Evolutionary conservation across 2,113 vertebrate genomes (phyloP), one percentile per base, ranked within the genome.

Genomic region (Oceanodroma tethys): DNA sequence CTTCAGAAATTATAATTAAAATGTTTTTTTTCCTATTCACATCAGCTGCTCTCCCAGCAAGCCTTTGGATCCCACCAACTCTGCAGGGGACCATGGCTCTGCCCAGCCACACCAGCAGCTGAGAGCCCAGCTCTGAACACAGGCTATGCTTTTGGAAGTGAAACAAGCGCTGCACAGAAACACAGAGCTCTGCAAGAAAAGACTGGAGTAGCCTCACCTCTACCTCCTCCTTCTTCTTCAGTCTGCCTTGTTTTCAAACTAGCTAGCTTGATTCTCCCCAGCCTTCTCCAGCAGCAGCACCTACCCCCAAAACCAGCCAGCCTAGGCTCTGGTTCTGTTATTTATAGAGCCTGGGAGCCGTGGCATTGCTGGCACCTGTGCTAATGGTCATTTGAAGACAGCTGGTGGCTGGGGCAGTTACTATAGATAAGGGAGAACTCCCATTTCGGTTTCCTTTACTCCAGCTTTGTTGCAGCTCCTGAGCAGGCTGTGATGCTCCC

Each of bases 121-220:
- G 15, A 23, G 15, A 26, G 21, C 34, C 59, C 60, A 50, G 21
- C n/a, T 42, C 30, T 1, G 0, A 22, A 13, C 45, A 19, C 16
- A 30, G 36, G 3, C 9, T 2, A 0, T 2, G 1, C 42, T 50
- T n/a, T 16, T 5, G 10, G 4, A 30, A 42, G 13, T 0, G 2
- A 21, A 50, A 17, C 11, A 15, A 42, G 3, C 34, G 27, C 43
- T 7, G 1, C 47, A 15, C 8, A n/a, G 34, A 34, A 20, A 8
- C 23, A n/a, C 2, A 15, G 11, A 26, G 9, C n/a, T 17, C 30
- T 5, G 2, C 1, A 3, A 16, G 15, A 3, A 1, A 6, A 18
- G 5, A 4, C 36, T 6, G 0, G 10, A 17, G 2, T 2, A 40
- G 7, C 29, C 22, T 16, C 15, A 18, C 10, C 10, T 18, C 12